Evolutionary conservation across 2,888 invertebrate species (phyloP).

Genomic region (Pseudeuparius sepicola): DNA sequence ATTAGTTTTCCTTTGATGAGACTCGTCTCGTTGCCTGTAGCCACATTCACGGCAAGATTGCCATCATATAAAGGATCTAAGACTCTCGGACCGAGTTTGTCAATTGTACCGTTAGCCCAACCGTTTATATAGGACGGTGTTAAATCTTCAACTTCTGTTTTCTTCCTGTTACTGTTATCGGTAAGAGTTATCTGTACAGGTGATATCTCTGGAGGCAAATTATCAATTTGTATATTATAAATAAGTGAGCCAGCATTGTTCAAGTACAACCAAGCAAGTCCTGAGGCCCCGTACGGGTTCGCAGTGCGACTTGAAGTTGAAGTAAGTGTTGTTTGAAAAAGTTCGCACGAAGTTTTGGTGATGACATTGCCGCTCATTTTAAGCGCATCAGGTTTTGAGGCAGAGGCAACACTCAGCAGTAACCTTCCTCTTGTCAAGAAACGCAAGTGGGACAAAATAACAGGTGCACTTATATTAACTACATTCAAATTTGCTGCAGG

Average conservation of each 20-base stretch:
- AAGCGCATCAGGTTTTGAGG: conserved; percentile 52
- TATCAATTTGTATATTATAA: conserved; percentile 65
- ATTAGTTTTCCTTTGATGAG: conserved; percentile 59
- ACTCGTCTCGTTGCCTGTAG: conserved; percentile 45
- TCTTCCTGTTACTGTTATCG: conserved; percentile 53
- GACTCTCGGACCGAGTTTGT: conserved; percentile 68
- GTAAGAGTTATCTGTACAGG: conserved; percentile 57
- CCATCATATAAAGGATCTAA: conserved; percentile 76
- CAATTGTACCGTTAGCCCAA: conserved; percentile 63
- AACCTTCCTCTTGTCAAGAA: conserved; percentile 69
- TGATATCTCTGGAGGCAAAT: conserved; percentile 43
- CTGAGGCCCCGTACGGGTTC: conserved; percentile 43
- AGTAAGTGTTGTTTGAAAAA: conserved; percentile 63
- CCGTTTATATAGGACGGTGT: conserved; percentile 46
- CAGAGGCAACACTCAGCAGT: conserved; percentile 58
- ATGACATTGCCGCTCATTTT: conserved; percentile 60
- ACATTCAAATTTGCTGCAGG: conserved; percentile 68
- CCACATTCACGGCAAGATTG: conserved; percentile 69
- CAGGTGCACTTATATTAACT: conserved; percentile 68
- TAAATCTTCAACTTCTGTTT: conserved; percentile 64
- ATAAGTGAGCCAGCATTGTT: conserved; percentile 68
- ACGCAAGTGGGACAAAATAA: conserved; percentile 65
- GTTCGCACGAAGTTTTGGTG: conserved; percentile 68
- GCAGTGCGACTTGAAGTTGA: conserved; percentile 34
- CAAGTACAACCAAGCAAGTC: conserved; percentile 68